Evolutionary conservation across 2,888 invertebrate genomes (phyloP).

Genomic region (Ischnura elegans): DNA sequence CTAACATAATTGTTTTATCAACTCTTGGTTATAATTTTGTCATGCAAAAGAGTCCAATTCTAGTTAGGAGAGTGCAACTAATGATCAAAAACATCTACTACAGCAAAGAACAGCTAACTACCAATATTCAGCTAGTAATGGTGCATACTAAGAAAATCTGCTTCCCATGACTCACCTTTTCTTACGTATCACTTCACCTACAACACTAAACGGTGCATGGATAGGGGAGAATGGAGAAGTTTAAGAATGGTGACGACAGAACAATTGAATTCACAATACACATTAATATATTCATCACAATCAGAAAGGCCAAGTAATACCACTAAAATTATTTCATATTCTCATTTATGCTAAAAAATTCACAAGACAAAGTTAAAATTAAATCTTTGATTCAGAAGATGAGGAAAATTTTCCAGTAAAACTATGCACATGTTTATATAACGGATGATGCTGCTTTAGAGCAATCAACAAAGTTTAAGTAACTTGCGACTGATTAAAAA

Average conservation of each 20-base stretch:
- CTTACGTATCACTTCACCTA: conserved; percentile 60
- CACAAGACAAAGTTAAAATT: too few relatives aligned
- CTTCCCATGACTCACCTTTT: conserved; percentile 47
- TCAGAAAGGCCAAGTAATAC: too few relatives aligned
- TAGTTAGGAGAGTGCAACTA: neutral
- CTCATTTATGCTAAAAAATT: too few relatives aligned
- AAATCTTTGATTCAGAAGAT: too few relatives aligned
- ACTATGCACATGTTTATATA: neutral
- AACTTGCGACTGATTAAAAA: too few relatives aligned
- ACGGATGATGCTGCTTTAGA: neutral
- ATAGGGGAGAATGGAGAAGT: neutral
- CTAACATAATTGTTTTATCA: too few relatives aligned
- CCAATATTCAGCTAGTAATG: neutral
- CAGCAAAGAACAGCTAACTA: neutral
- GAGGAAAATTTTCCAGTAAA: neutral
- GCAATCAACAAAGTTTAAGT: too few relatives aligned
- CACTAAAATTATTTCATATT: too few relatives aligned
- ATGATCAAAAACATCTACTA: neutral
- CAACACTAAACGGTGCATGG: conserved; percentile 36
- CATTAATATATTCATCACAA: neutral
- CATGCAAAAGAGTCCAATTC: neutral
- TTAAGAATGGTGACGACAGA: neutral
- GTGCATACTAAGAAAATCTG: neutral
- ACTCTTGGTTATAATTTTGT: neutral
- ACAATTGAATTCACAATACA: neutral